phyloP scores from a whole-genome alignment of 2,113 vertebrate species.

The Leptobrachium leishanense region DNA sequence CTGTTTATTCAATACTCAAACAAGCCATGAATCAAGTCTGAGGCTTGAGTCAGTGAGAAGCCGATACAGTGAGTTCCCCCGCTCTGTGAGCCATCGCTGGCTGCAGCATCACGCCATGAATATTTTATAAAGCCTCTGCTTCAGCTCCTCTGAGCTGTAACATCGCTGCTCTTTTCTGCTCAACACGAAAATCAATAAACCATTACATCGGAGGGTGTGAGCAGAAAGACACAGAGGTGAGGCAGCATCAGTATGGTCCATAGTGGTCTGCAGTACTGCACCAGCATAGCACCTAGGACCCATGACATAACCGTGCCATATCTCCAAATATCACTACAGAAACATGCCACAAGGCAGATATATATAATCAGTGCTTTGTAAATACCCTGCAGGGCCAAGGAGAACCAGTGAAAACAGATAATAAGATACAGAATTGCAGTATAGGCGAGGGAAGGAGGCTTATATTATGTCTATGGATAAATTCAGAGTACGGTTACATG shows the following conservation, averaged over 20 bases:
- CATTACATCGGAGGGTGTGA: slow-evolving; percentile 36
- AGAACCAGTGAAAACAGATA: background rate
- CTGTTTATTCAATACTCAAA: slow-evolving; percentile 67
- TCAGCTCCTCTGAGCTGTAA: slow-evolving; percentile 39
- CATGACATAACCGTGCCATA: background rate
- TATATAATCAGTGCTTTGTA: background rate
- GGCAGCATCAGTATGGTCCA: slow-evolving; percentile 5
- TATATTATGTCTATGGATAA: too few relatives aligned
- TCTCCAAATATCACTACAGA: background rate
- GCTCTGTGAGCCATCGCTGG: slow-evolving; percentile 9
- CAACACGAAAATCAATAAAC: slow-evolving; percentile 48
- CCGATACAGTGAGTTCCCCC: slow-evolving; percentile 25
- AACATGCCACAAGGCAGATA: background rate
- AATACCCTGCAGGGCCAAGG: background rate
- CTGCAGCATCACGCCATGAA: slow-evolving; percentile 39
- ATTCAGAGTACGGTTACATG: too few relatives aligned
- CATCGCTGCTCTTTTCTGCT: slow-evolving; percentile 41
- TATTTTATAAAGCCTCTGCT: slow-evolving; percentile 44
- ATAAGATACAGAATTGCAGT: background rate
- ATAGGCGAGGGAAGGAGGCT: too few relatives aligned
- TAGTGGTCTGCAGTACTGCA: slow-evolving; percentile 11
- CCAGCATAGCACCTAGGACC: background rate
- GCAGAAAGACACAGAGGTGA: slow-evolving; percentile 38
- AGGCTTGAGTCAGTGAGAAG: slow-evolving; percentile 43
- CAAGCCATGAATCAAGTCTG: slow-evolving; percentile 69